A percentile compares a stretch with the other conserved stretches of the same genome.
These are phyloP conservation scores for Origma solitaria DNA, from an alignment of 2,113 vertebrate species.

Conservation along the genomic window DNA sequence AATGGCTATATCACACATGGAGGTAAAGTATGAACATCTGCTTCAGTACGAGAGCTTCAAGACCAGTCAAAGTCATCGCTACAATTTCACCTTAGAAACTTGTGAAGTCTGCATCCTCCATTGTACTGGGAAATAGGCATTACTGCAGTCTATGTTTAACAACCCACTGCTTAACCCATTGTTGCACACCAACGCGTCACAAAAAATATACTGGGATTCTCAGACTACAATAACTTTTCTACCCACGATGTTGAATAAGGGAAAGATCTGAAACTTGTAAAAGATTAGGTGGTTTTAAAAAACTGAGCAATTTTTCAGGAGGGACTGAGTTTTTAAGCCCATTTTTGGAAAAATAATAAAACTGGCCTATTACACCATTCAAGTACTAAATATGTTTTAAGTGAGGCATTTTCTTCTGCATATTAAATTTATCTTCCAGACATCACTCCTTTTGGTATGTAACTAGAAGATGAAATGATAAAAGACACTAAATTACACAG, in stretches of 20 bases:
- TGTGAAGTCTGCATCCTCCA: not conserved
- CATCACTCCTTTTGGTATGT: not conserved
- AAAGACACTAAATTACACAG: conserved; percentile 8
- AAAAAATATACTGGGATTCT: not conserved
- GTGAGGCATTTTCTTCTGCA: not conserved
- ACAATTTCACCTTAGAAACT: conserved; percentile 7
- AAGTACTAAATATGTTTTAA: conserved; percentile 11
- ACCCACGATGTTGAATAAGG: not conserved
- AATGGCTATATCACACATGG: not conserved
- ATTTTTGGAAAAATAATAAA: conserved; percentile 30
- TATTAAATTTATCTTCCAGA: conserved; percentile 37
- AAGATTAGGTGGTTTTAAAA: not conserved
- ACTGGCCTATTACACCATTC: not conserved
- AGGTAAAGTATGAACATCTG: conserved; percentile 51
- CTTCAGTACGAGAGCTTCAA: not conserved
- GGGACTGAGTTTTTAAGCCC: not conserved
- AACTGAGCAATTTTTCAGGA: not conserved
- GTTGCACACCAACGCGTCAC: not conserved
- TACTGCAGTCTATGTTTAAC: not conserved
- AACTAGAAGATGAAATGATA: conserved; percentile 42
- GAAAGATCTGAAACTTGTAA: not conserved
- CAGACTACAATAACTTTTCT: not conserved
- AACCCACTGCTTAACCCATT: not conserved
- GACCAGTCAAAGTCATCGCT: conserved; percentile 22
- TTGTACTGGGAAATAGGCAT: conserved; percentile 1